These are phyloP conservation scores for Furcula furcula DNA, from an alignment of 2,888 invertebrate genomes.

Conservation along the genomic window DNA sequence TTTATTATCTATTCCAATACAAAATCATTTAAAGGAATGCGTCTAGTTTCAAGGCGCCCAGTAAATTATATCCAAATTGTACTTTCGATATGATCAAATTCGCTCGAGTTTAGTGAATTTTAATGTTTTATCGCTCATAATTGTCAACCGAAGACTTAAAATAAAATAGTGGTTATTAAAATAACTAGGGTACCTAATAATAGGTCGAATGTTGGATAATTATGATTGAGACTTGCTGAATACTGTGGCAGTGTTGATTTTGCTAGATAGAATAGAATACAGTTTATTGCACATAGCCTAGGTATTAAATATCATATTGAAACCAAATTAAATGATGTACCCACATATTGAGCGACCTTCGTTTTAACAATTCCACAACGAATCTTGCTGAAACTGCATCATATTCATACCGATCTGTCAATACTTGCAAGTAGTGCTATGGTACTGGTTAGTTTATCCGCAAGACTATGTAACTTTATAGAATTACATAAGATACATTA, in stretches of 20 bases:
- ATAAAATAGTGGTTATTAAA: background rate
- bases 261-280: too few relatives aligned
- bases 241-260: background rate
- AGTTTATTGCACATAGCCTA: too few relatives aligned
- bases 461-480: too few relatives aligned
- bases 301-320: too few relatives aligned
- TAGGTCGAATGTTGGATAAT: background rate
- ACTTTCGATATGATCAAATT: conserved; percentile 24
- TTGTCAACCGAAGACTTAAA: conserved; percentile 20
- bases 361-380: too few relatives aligned
- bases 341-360: too few relatives aligned
- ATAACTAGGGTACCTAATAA: conserved; percentile 1
- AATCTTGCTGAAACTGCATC: too few relatives aligned
- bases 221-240: background rate
- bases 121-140: conserved; percentile 41
- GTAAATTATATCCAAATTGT: conserved; percentile 26
- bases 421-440: too few relatives aligned
- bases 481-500: too few relatives aligned
- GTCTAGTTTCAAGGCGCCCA: conserved; percentile 14
- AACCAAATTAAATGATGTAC: too few relatives aligned
- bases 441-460: too few relatives aligned
- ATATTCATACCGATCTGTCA: too few relatives aligned
- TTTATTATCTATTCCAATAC: conserved; percentile 5
- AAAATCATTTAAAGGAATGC: conserved; percentile 2
- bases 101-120: conserved; percentile 25